Evolutionary conservation across 2,113 vertebrate species (phyloP).

Genomic region (human (Homo sapiens)): DNA sequence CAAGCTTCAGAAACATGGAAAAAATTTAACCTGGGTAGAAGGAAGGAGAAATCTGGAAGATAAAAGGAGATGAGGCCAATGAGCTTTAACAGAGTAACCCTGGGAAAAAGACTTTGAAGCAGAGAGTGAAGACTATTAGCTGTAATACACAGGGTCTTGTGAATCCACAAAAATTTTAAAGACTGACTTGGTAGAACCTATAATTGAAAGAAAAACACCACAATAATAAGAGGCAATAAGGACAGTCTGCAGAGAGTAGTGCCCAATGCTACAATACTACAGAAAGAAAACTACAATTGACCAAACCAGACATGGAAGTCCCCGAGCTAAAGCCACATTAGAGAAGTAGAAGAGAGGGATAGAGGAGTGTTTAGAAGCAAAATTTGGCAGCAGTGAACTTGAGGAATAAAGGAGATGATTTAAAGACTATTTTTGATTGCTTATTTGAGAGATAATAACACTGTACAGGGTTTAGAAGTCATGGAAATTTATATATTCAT

Average conservation of each 20-base stretch:
- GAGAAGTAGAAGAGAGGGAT: not conserved
- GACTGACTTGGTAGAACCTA: not conserved
- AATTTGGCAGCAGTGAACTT: not conserved
- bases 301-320: not conserved
- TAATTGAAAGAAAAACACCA: not conserved
- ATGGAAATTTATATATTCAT: not conserved
- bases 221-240: not conserved
- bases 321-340: not conserved
- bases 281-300: not conserved
- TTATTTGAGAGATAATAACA: not conserved
- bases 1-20: not conserved
- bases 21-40: not conserved
- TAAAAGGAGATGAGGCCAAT: not conserved
- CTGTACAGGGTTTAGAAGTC: not conserved
- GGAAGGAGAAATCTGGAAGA: not conserved
- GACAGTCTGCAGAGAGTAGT: not conserved
- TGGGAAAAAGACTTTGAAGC: conserved; percentile 22
- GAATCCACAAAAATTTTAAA: not conserved
- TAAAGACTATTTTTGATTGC: not conserved
- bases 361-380: not conserved
- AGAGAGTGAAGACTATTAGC: not conserved
- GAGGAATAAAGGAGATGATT: not conserved
- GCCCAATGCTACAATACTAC: not conserved
- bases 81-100: not conserved
- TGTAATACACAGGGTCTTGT: not conserved